Conservation (phyloP, 2,797 vertebrate species). For the Macropus fuliginosus region DNA sequence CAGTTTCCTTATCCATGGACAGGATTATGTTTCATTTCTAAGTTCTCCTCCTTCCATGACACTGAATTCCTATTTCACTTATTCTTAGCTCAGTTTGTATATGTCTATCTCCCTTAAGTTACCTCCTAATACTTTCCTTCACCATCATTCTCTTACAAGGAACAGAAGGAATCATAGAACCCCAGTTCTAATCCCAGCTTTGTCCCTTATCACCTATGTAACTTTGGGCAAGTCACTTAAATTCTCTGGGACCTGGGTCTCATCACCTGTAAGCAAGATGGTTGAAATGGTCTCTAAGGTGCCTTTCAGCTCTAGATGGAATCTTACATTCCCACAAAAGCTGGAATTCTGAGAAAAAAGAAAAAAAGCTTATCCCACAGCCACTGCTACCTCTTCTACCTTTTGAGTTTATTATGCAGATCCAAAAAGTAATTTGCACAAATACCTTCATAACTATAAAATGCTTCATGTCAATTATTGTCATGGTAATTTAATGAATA, state of each 20-base stretch:
- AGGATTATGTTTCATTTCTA: not conserved
- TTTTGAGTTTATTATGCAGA: not conserved
- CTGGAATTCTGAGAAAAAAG: not conserved
- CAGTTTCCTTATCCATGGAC: not conserved
- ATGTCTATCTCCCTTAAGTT: not conserved
- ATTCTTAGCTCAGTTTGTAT: not conserved
- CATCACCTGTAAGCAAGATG: not conserved
- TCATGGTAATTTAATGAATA: not conserved
- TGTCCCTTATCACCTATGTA: not conserved
- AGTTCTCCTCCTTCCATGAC: not conserved
- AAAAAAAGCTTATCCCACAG: not conserved
- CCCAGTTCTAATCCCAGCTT: not conserved
- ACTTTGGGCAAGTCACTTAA: not conserved
- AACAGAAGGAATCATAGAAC: not conserved
- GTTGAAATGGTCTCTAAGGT: not conserved
- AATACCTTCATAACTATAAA: not conserved
- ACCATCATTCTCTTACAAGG: not conserved
- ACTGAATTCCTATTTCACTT: not conserved
- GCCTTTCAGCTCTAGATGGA: not conserved
- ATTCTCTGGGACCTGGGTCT: not conserved
- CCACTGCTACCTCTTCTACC: not conserved
- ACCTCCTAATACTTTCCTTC: not conserved
- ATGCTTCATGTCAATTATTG: not conserved
- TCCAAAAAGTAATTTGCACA: not conserved
- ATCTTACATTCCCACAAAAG: not conserved